These are phyloP conservation scores for Eulacestoma nigropectus DNA, from an alignment of 2,113 vertebrate species.

Conservation along the genomic window DNA sequence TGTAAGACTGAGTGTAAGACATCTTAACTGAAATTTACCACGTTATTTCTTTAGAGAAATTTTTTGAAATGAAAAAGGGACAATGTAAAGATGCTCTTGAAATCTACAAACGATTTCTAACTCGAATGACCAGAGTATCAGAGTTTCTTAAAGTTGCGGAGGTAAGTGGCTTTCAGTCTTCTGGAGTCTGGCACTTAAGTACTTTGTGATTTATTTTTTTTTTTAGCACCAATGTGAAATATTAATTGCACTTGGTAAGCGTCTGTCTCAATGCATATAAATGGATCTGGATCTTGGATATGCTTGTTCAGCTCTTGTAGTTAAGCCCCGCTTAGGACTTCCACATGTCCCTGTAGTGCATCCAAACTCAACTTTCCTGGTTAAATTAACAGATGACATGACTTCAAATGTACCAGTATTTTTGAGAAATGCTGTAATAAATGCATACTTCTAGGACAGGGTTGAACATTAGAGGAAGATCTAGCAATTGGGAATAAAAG, in stretches of 20 bases:
- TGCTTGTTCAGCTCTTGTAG: background rate
- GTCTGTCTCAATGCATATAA: background rate
- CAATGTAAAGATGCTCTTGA: conserved; percentile 98
- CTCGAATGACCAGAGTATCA: conserved; percentile 95
- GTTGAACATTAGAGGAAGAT: background rate
- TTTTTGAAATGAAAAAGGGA: conserved; percentile 99
- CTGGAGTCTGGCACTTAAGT: background rate
- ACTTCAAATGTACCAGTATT: background rate
- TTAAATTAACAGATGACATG: background rate
- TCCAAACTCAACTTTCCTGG: background rate
- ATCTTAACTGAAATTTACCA: background rate
- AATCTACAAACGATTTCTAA: conserved; percentile 98
- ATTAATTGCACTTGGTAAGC: background rate
- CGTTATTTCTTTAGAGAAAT: conserved; percentile 84
- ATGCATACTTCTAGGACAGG: background rate
- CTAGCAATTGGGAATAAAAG: background rate
- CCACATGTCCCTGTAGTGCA: background rate
- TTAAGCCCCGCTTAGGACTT: background rate
- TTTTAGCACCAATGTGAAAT: background rate
- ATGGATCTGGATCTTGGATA: background rate
- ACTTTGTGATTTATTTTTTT: background rate
- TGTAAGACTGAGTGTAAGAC: background rate
- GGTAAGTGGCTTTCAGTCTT: conserved; percentile 73
- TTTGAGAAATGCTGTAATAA: background rate
- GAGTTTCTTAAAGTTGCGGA: conserved; percentile 98